Conservation (phyloP, 2,888 invertebrate species). For the Sphaerophoria rueppellii region DNA sequence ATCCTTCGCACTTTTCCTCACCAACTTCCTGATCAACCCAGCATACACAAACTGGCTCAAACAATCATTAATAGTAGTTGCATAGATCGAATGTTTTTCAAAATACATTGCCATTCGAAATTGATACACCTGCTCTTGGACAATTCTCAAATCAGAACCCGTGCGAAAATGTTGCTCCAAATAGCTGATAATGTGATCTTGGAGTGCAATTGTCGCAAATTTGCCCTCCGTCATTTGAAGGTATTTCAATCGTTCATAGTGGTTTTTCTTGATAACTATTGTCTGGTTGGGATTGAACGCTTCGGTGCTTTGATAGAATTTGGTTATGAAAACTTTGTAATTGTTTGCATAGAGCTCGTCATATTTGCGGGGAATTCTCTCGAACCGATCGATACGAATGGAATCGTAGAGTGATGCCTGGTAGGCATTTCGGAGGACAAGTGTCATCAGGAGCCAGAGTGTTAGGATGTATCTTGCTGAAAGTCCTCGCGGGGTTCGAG, state of each 20-base stretch:
- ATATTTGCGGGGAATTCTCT: conserved; percentile 1
- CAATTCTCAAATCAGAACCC: background rate
- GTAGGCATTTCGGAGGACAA: conserved; percentile 78
- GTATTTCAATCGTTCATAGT: background rate
- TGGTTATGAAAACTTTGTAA: background rate
- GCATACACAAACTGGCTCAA: background rate
- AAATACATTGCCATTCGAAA: conserved; percentile 6
- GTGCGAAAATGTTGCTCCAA: background rate
- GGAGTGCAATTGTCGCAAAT: background rate
- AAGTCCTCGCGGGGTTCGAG: conserved; percentile 73
- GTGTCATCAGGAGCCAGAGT: conserved; percentile 76
- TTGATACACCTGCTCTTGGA: conserved; percentile 4
- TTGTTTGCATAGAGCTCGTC: background rate
- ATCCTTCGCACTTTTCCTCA: background rate
- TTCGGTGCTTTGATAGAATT: background rate
- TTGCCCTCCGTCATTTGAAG: background rate
- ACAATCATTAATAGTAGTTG: background rate
- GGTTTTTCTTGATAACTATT: background rate
- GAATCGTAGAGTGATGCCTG: conserved; percentile 71
- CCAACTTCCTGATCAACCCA: background rate
- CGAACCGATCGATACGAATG: conserved; percentile 25
- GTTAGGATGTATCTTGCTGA: conserved; percentile 76
- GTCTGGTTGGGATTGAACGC: background rate
- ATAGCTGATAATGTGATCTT: background rate
- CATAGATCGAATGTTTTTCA: conserved; percentile 23